These are phyloP conservation scores for Galaxea fascicularis DNA, from an alignment of 92 coral and sea anemone species.

Conservation along the genomic window DNA sequence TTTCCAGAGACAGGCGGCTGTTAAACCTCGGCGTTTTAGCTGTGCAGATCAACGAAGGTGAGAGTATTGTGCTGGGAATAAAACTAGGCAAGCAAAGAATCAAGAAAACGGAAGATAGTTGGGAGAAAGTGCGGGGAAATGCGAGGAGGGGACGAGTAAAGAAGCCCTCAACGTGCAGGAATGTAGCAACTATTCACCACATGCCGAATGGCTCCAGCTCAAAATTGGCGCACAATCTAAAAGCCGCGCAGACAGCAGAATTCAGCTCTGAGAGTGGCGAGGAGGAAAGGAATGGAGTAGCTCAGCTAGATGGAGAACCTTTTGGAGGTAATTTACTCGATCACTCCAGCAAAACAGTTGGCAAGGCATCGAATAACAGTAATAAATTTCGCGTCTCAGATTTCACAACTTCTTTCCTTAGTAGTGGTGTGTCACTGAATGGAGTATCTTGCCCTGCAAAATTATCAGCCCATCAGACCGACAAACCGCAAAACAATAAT, in stretches of 20 bases:
- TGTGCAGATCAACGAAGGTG: slow-evolving; percentile 89
- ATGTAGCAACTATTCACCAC: slow-evolving; percentile 46
- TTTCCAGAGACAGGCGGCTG: slow-evolving; percentile 82
- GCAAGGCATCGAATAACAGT: not conserved
- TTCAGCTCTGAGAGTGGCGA: not conserved
- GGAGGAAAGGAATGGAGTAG: not conserved
- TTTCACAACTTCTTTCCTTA: slow-evolving; percentile 7
- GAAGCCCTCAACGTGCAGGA: slow-evolving; percentile 41
- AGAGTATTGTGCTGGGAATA: slow-evolving; percentile 87
- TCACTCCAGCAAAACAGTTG: not conserved
- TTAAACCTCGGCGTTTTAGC: slow-evolving; percentile 88
- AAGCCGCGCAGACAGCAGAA: not conserved
- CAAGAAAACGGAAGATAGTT: slow-evolving; percentile 40
- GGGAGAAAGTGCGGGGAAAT: slow-evolving; percentile 29
- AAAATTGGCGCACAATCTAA: not conserved
- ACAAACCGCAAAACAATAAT: slow-evolving; percentile 1
- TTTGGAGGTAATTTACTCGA: slow-evolving; percentile 9
- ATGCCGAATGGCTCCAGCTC: slow-evolving; percentile 29
- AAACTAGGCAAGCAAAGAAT: slow-evolving; percentile 68
- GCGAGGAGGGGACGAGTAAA: slow-evolving; percentile 38
- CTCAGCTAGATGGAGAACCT: slow-evolving; percentile 17
- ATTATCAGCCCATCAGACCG: not conserved
- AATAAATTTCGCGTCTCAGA: slow-evolving; percentile 10
- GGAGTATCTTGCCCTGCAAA: not conserved
- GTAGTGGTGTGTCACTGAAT: slow-evolving; percentile 8